Evolutionary conservation across 1,140 invertebrate genomes (phyloP).

Genomic region (Panonychus citri): DNA sequence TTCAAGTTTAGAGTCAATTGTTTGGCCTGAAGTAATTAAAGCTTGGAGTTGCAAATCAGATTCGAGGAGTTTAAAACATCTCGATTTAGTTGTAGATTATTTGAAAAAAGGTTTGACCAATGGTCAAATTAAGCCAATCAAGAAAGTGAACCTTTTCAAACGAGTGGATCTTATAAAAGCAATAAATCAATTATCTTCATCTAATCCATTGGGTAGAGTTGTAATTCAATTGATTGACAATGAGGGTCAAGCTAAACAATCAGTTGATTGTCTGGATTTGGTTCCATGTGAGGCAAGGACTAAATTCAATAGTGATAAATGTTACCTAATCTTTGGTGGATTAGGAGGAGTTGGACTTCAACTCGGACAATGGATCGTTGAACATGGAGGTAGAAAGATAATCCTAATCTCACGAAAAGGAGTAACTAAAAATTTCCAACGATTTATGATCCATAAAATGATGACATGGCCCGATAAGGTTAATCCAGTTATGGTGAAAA

Average conservation of each 20-base stretch:
- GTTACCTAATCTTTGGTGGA: constrained; percentile 11
- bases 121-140: neutral
- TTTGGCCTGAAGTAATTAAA: constrained; percentile 66
- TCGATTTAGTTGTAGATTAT: neutral
- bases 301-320: neutral
- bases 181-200: constrained; percentile 49
- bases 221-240: constrained; percentile 84
- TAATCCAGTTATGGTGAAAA: neutral
- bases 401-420: constrained; percentile 29
- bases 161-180: constrained; percentile 61
- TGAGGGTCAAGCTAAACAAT: constrained; percentile 65
- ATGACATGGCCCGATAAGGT: constrained; percentile 12
- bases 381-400: constrained; percentile 26
- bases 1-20: constrained; percentile 48
- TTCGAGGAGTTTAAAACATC: too few species aligned
- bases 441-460: constrained; percentile 19
- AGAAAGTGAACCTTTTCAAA: constrained; percentile 43
- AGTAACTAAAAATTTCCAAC: constrained; percentile 28
- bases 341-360: constrained; percentile 30
- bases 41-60: constrained; percentile 17
- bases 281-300: neutral
- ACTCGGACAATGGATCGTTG: constrained; percentile 29
- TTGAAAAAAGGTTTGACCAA: neutral
- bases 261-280: constrained; percentile 13
- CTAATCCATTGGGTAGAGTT: constrained; percentile 68